Evolutionary conservation across 2,797 vertebrate genomes (phyloP).

Genomic region (Okamejei kenojei): DNA sequence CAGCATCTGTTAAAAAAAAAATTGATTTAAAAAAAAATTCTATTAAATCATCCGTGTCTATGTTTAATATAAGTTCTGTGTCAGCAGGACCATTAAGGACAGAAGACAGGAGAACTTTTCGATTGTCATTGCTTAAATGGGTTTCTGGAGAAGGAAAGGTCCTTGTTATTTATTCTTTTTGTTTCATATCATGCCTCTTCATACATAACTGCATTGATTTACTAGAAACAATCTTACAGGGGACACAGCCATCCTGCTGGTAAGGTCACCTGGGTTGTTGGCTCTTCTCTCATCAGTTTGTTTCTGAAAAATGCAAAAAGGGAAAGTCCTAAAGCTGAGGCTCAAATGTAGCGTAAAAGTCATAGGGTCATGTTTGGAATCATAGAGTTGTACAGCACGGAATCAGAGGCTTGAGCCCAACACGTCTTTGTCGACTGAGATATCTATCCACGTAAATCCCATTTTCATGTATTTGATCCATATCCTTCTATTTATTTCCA

Average conservation of each 20-base stretch:
- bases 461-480: too few species aligned
- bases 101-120: slow-evolving; percentile 5
- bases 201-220: slow-evolving; percentile 62
- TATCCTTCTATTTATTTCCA: too few species aligned
- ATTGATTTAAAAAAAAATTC: slow-evolving; percentile 21
- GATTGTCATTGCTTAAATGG: slow-evolving; percentile 60
- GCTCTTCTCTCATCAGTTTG: background rate
- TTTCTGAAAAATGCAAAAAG: background rate
- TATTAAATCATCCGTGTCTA: slow-evolving; percentile 27
- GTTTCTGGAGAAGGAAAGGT: slow-evolving; percentile 59
- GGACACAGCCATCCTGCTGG: background rate
- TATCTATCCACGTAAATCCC: too few species aligned
- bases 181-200: slow-evolving; percentile 48
- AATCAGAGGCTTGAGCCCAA: too few species aligned
- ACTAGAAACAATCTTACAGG: slow-evolving; percentile 46
- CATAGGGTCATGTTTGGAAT: too few species aligned
- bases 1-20: background rate
- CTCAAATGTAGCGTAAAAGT: background rate
- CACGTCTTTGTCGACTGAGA: too few species aligned
- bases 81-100: slow-evolving; percentile 14
- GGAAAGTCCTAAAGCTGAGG: background rate
- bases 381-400: too few species aligned
- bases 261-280: slow-evolving; percentile 19
- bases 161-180: slow-evolving; percentile 57
- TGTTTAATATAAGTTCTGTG: slow-evolving; percentile 47